A percentile compares a stretch with the other conserved stretches of the same genome.
These are phyloP conservation scores for Ailurus styani DNA, from an alignment of 2,113 vertebrate species.

Conservation along the genomic window DNA sequence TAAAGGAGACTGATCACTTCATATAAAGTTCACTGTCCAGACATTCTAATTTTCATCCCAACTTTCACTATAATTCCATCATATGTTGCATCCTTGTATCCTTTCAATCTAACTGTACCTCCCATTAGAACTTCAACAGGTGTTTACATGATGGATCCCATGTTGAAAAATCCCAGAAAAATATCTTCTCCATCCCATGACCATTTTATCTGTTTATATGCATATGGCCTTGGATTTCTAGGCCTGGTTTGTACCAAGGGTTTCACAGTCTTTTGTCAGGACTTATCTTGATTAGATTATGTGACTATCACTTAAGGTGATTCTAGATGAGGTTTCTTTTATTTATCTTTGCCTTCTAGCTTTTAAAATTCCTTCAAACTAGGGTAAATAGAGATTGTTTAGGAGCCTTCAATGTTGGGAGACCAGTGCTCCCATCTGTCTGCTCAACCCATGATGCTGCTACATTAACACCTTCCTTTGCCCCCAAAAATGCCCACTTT, in stretches of 20 bases:
- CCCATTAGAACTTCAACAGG: not conserved
- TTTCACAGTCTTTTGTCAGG: not conserved
- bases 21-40: not conserved
- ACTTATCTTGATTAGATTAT: not conserved
- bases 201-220: not conserved
- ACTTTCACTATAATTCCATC: not conserved
- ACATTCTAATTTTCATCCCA: constrained; percentile 6
- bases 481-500: not conserved
- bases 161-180: not conserved
- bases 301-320: not conserved
- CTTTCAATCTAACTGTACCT: not conserved
- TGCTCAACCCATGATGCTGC: not conserved
- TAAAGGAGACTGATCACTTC: not conserved
- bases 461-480: not conserved
- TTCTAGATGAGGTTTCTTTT: not conserved
- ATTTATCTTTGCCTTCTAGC: not conserved
- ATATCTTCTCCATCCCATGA: not conserved
- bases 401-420: not conserved
- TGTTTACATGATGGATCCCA: not conserved
- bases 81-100: not conserved
- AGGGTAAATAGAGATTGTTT: not conserved
- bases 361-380: constrained; percentile 1
- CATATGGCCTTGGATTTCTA: not conserved
- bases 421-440: not conserved
- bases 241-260: not conserved